Evolutionary conservation across 2,113 vertebrate genomes (phyloP).

Genomic region (Cinclus cinclus): DNA sequence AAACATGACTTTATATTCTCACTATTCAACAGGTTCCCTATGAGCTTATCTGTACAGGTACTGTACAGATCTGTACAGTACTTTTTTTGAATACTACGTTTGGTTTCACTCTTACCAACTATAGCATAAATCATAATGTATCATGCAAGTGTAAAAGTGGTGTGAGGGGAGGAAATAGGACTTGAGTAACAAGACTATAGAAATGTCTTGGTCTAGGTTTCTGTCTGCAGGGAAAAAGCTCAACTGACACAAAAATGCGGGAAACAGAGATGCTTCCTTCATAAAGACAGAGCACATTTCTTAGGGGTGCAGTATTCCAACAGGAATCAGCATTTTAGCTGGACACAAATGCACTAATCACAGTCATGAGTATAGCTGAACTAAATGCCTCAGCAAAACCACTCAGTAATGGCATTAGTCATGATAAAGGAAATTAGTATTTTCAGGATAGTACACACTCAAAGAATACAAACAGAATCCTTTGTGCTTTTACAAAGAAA

Average conservation of each 20-base stretch:
- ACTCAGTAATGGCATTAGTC: constrained; percentile 29
- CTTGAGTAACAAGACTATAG: accelerated
- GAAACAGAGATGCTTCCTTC: neutral
- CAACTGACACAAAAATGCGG: neutral
- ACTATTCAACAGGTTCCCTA: neutral
- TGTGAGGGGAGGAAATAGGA: neutral
- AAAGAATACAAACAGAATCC: constrained; percentile 34
- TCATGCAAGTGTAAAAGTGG: neutral
- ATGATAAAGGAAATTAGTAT: constrained; percentile 45
- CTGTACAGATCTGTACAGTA: neutral
- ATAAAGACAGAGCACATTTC: neutral
- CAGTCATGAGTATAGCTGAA: neutral
- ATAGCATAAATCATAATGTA: neutral
- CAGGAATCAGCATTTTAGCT: constrained; percentile 52
- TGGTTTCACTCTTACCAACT: neutral
- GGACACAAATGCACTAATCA: constrained; percentile 54
- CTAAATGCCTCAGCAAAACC: constrained; percentile 46
- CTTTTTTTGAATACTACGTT: neutral
- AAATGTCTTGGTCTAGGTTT: neutral
- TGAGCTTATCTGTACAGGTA: neutral
- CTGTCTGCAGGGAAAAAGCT: neutral
- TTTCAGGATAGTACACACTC: constrained; percentile 1
- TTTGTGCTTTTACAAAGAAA: constrained; percentile 9
- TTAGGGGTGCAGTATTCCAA: neutral
- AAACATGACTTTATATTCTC: neutral